These are phyloP conservation scores for Marronus borbonicus DNA, from an alignment of 2,888 invertebrate species.

Conservation along the genomic window DNA sequence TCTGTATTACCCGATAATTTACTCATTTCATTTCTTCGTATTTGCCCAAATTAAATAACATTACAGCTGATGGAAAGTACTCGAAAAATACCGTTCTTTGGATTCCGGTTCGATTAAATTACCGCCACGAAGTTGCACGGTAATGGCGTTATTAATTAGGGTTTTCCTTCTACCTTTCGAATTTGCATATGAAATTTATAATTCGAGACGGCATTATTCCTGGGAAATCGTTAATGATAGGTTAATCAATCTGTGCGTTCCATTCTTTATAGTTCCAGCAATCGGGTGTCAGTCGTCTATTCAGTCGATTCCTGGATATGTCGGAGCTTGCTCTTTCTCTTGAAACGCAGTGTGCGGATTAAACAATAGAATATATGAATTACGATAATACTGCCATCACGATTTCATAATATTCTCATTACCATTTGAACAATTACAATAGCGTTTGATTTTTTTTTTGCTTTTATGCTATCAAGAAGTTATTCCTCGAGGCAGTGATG, in stretches of 20 bases:
- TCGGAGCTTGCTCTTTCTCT: not conserved
- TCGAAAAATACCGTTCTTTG: not conserved
- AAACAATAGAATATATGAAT: constrained; percentile 24
- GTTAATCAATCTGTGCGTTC: not conserved
- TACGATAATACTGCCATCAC: not conserved
- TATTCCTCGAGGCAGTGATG: too few relatives aligned
- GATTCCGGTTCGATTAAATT: not conserved
- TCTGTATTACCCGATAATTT: too few relatives aligned
- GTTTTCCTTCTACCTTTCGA: not conserved
- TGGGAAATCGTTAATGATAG: constrained; percentile 7
- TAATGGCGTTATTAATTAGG: constrained; percentile 8
- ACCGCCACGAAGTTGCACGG: not conserved
- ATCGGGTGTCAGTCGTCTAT: constrained; percentile 2
- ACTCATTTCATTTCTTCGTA: not conserved
- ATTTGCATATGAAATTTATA: constrained; percentile 1
- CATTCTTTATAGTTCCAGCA: not conserved
- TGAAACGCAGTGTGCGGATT: not conserved
- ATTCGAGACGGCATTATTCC: constrained; percentile 1
- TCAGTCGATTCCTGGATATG: constrained; percentile 4
- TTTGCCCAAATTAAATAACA: not conserved
- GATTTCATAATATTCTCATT: not conserved
- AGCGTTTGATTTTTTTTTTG: not conserved
- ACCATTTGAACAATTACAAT: constrained; percentile 1
- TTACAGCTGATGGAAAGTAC: not conserved
- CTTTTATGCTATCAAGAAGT: too few relatives aligned